These are phyloP conservation scores for Thalassoma bifasciatum DNA, from an alignment of 2,113 vertebrate genomes.

Conservation along the genomic window DNA sequence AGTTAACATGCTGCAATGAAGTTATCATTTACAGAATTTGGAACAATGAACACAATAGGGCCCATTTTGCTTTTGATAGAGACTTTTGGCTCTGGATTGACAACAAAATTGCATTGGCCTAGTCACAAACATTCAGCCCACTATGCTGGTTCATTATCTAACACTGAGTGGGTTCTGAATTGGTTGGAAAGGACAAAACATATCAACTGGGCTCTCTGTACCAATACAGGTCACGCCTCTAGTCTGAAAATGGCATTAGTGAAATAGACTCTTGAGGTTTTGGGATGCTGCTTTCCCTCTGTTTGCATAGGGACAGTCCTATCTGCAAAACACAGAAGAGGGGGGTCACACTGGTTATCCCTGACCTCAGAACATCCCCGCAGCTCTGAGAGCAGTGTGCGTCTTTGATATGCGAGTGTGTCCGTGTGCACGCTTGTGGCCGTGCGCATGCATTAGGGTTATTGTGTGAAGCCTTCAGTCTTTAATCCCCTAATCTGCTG, in stretches of 20 bases:
- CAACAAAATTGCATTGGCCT: constrained; percentile 40
- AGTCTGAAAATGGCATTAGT: constrained; percentile 64
- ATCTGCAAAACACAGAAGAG: constrained; percentile 10
- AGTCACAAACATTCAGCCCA: constrained; percentile 56
- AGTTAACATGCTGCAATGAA: constrained; percentile 48
- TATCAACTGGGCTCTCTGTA: constrained; percentile 59
- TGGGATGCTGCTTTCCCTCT: constrained; percentile 64
- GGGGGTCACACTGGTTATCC: constrained; percentile 41
- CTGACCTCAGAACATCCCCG: constrained; percentile 31
- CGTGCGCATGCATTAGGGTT: constrained; percentile 71
- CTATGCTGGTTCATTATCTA: constrained; percentile 66
- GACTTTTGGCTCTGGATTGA: constrained; percentile 57
- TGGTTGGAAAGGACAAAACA: constrained; percentile 66
- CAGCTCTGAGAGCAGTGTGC: constrained; percentile 19
- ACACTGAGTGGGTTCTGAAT: constrained; percentile 63
- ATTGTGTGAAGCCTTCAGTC: constrained; percentile 79
- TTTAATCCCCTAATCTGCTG: constrained; percentile 85
- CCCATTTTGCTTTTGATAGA: constrained; percentile 52
- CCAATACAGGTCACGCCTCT: constrained; percentile 56
- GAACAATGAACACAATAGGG: constrained; percentile 57
- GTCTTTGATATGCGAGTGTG: constrained; percentile 33
- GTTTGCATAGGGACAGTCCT: constrained; percentile 22
- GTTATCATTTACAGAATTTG: constrained; percentile 46
- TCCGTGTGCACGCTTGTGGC: constrained; percentile 21
- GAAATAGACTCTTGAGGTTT: constrained; percentile 71